These are phyloP conservation scores for Nanorana parkeri DNA, from an alignment of 2,113 vertebrate species.

Conservation along the genomic window DNA sequence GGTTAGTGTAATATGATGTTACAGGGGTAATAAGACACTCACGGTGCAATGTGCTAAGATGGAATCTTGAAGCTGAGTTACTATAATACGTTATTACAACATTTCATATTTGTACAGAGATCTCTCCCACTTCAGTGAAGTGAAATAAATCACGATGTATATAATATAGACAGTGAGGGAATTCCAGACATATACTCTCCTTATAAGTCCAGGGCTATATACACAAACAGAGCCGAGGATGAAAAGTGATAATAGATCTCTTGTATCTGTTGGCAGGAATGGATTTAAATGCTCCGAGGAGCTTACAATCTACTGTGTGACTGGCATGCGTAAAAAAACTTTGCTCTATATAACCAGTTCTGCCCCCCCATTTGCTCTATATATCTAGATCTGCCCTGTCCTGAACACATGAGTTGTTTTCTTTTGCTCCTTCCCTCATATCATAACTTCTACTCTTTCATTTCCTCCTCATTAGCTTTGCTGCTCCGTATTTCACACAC, in stretches of 20 bases:
- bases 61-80: background rate
- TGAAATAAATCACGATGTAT: constrained; percentile 50
- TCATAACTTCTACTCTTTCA: background rate
- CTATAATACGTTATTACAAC: background rate
- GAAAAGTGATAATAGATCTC: constrained; percentile 2
- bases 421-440: background rate
- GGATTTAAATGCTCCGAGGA: background rate
- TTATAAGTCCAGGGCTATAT: constrained; percentile 38
- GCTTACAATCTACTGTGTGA: background rate
- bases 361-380: too few relatives aligned
- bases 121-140: background rate
- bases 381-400: background rate
- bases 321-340: background rate
- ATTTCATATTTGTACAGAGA: background rate
- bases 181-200: constrained; percentile 39
- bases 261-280: background rate
- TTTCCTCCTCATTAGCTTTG: background rate
- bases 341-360: background rate
- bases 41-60: too few relatives aligned
- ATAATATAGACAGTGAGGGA: background rate
- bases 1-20: background rate
- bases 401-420: too few relatives aligned
- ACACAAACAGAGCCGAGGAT: constrained; percentile 5
- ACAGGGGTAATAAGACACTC: background rate
- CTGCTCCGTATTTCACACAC: background rate